Evolutionary conservation across 2,888 invertebrate genomes (phyloP).

Genomic region (Folsomia candida): DNA sequence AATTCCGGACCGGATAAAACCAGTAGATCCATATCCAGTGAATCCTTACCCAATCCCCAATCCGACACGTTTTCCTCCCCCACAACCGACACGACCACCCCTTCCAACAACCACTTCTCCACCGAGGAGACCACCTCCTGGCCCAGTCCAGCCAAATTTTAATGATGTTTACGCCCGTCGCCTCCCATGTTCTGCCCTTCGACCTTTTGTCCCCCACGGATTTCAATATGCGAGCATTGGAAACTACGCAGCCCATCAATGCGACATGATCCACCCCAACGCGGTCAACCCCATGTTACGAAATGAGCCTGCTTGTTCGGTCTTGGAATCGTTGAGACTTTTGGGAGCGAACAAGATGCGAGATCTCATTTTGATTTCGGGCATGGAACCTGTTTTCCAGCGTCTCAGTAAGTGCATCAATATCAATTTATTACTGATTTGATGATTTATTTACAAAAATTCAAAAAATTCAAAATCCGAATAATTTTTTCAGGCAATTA

Average conservation of each 20-base stretch:
- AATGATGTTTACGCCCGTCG: background rate
- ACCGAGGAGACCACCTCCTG: background rate
- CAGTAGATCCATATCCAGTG: background rate
- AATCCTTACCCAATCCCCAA: background rate
- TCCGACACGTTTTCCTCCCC: background rate
- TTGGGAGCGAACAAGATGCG: conserved; percentile 41
- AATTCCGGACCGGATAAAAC: background rate
- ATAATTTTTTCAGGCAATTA: conserved; percentile 38
- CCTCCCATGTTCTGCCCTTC: conserved; percentile 9
- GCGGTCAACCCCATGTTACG: background rate
- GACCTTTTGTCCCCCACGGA: conserved; percentile 42
- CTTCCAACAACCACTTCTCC: background rate
- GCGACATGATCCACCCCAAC: background rate
- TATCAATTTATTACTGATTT: too few relatives aligned
- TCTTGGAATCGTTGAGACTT: conserved; percentile 37
- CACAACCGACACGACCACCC: background rate
- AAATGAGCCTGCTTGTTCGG: conserved; percentile 35
- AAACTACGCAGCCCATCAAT: conserved; percentile 8
- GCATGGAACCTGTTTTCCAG: background rate
- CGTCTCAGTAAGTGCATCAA: background rate
- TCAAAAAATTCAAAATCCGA: background rate
- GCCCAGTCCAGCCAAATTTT: background rate
- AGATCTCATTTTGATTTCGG: conserved; percentile 33
- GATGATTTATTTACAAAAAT: background rate
- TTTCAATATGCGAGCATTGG: conserved; percentile 33